phyloP scores from a whole-genome alignment of 2,888 invertebrate genomes.

The Lasioglossum morio region DNA sequence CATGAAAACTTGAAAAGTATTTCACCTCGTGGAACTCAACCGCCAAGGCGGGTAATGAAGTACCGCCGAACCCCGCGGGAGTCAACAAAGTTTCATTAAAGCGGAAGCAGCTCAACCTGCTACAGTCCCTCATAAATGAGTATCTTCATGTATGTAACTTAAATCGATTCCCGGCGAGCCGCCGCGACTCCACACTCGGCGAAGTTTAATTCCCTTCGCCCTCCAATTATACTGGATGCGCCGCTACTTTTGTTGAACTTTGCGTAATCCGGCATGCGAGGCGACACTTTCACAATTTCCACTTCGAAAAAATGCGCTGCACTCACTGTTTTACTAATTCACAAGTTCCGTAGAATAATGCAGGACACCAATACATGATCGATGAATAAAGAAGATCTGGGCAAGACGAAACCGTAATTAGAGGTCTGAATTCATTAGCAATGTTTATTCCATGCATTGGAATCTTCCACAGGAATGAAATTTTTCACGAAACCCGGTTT shows the following conservation, averaged over 20 bases:
- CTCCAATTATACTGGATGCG: constrained; percentile 56
- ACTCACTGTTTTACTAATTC: not conserved
- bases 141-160: constrained; percentile 60
- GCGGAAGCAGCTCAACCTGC: constrained; percentile 59
- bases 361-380: not conserved
- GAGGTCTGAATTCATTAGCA: not conserved
- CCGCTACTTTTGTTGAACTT: constrained; percentile 47
- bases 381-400: not conserved
- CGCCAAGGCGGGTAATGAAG: constrained; percentile 61
- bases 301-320: not conserved
- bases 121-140: constrained; percentile 61
- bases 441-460: not conserved
- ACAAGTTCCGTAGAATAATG: not conserved
- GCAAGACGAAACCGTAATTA: not conserved
- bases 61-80: constrained; percentile 59
- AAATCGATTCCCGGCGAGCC: constrained; percentile 66
- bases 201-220: constrained; percentile 59
- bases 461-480: not conserved
- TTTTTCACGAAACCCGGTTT: not conserved
- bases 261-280: not conserved
- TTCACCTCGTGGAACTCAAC: constrained; percentile 50
- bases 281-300: not conserved
- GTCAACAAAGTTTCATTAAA: constrained; percentile 73
- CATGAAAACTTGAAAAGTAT: constrained; percentile 62
- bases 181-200: constrained; percentile 38